A percentile compares a stretch with the other conserved stretches of the same genome.
Evolutionary conservation across 2,797 vertebrate genomes (phyloP).

Genomic region (Ctenosaura bakeri): DNA sequence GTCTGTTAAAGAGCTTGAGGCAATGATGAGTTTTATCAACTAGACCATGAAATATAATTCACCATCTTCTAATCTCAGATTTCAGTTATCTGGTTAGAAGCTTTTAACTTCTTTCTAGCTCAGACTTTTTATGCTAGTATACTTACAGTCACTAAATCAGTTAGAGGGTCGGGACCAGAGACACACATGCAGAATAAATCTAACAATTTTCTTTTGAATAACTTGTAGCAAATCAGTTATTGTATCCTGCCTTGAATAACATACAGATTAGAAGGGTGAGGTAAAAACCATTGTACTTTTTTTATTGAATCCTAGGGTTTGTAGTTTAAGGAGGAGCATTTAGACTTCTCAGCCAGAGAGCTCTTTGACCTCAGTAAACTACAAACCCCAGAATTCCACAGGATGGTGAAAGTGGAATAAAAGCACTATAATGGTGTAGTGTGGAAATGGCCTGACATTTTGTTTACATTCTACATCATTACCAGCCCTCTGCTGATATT

Average conservation of each 20-base stretch:
- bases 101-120: constrained; percentile 24
- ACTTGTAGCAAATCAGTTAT: neutral
- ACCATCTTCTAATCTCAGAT: constrained; percentile 24
- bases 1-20: neutral
- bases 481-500: neutral
- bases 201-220: neutral
- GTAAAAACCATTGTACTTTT: neutral
- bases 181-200: neutral
- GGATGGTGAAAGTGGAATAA: no score
- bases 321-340: no score
- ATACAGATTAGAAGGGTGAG: neutral
- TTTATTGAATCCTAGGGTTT: no score
- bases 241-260: no score
- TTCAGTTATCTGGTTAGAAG: constrained; percentile 9
- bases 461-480: neutral
- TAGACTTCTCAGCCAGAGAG: no score
- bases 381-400: no score
- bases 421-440: no score
- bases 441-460: neutral
- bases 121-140: constrained; percentile 15
- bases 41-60: constrained; percentile 11
- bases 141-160: constrained; percentile 21
- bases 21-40: constrained; percentile 28
- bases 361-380: no score
- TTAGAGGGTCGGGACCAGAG: neutral